Conservation (phyloP, 1,140 invertebrate genomes). For the Drosophila rhopaloa region DNA sequence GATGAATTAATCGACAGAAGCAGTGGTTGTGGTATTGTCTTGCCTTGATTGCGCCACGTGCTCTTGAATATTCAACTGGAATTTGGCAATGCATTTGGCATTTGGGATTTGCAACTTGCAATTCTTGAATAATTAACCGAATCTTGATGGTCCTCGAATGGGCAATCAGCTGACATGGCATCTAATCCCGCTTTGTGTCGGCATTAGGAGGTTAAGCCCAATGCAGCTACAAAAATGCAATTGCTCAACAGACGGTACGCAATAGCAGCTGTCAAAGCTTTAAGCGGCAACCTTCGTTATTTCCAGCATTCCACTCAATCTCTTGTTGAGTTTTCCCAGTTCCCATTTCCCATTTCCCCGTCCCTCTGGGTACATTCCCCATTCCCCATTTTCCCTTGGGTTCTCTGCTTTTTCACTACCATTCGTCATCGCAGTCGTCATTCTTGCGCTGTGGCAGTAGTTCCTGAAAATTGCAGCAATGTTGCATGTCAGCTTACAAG, state of each 20-base stretch:
- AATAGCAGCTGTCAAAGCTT: conserved; percentile 54
- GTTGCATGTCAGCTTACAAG: conserved; percentile 79
- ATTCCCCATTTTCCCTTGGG: conserved; percentile 7
- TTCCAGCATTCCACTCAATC: conserved; percentile 55
- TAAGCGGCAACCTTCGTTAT: conserved; percentile 56
- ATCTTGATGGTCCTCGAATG: conserved; percentile 43
- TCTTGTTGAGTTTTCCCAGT: conserved; percentile 35
- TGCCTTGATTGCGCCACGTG: conserved; percentile 41
- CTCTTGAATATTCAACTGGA: conserved; percentile 32
- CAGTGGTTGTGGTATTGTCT: conserved; percentile 13
- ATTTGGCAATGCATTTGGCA: conserved; percentile 16
- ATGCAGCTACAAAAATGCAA: conserved; percentile 43
- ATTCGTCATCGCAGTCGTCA: conserved; percentile 50
- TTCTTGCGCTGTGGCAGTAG: conserved; percentile 24
- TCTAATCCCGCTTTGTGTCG: conserved; percentile 39
- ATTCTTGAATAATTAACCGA: conserved; percentile 45
- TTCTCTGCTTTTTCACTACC: conserved; percentile 16
- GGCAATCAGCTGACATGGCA: conserved; percentile 37
- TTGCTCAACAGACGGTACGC: conserved; percentile 23
- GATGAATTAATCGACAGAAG: conserved; percentile 29
- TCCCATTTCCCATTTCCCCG: no score
- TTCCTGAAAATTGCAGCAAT: conserved; percentile 75
- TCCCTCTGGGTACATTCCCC: no score
- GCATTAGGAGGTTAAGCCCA: conserved; percentile 35
- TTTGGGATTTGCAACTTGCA: conserved; percentile 8